Percentiles rank a stretch among this genome's conserved stretches.
Conservation (phyloP, 2,113 vertebrate species). For the Gila orcuttii region DNA sequence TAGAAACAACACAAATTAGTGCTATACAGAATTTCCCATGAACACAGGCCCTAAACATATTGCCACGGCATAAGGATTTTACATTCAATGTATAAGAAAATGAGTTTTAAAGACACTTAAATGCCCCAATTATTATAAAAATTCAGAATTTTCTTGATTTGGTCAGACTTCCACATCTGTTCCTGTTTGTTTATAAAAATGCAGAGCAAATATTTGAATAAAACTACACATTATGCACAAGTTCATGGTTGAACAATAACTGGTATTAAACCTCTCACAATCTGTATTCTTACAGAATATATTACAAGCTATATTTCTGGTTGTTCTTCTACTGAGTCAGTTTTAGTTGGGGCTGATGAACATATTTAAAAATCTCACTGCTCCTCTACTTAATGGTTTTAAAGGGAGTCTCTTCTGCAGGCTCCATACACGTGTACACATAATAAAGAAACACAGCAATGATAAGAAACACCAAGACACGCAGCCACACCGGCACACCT, state of each 20-base stretch:
- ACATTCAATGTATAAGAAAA: not conserved
- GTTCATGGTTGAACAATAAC: not conserved
- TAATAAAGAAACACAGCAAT: conserved; percentile 67
- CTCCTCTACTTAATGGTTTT: conserved; percentile 36
- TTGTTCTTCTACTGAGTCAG: not conserved
- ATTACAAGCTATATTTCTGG: not conserved
- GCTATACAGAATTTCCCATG: not conserved
- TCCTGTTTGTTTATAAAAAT: not conserved
- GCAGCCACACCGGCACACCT: conserved; percentile 52
- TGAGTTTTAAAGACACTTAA: not conserved
- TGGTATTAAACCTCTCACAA: not conserved
- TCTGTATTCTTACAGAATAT: not conserved
- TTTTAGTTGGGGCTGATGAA: not conserved
- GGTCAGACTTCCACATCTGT: not conserved
- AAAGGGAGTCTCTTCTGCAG: conserved; percentile 46
- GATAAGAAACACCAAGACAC: conserved; percentile 63
- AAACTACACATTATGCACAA: not conserved
- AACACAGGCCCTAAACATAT: not conserved
- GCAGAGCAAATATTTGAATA: not conserved
- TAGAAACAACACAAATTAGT: not conserved
- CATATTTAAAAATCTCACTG: not conserved
- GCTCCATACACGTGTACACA: conserved; percentile 59
- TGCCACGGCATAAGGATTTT: not conserved
- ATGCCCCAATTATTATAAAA: conserved; percentile 3
- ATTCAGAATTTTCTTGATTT: not conserved